Base-by-base conservation (phyloP, 2,888 invertebrate genomes). In the Rhyacophila evoluta region DNA sequence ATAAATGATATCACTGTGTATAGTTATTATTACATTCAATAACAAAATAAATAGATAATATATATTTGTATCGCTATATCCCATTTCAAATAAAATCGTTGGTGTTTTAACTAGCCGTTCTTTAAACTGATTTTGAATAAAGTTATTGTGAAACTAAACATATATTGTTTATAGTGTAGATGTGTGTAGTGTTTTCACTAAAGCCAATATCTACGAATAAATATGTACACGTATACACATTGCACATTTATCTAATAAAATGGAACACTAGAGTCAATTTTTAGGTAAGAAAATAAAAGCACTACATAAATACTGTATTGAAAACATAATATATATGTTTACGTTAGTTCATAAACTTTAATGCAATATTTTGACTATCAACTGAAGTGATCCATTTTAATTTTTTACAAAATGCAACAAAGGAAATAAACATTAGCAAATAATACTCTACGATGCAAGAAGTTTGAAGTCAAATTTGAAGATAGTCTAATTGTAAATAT, bases 121-220 rank as follows among this genome's bases (percentile, higher is more conserved):
- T n/a, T n/a, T n/a, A n/a, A n/a, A n/a, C n/a, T n/a, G n/a, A n/a
- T n/a, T n/a, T n/a, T n/a, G n/a, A n/a, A n/a, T n/a, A n/a, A n/a
- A n/a, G n/a, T n/a, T n/a, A n/a, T n/a, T n/a, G n/a, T n/a, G n/a
- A n/a, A n/a, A n/a, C n/a, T 39, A 5, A 12, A 39, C 6, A 12
- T 25, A 55, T 55, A 0, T 55, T 11, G 6, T 41, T 41, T 55
- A 25, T 19, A 55, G 55, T 55, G 55, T 55, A 8, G 19, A 19
- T 55, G 55, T 55, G 19, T 55, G 55, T 55, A 8, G 10, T 55
- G 55, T 55, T 8, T 55, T 55, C 10, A 33, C 29, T 33, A 33
- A 55, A 55, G 55, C 55, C 19, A 25, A 55, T 55, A 55, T 55
- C 55, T 55, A 55, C 25, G 19, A 55, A 55, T 55, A 55, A 55